Evolutionary conservation across 2,888 invertebrate species (phyloP), one percentile per base, ranked within the genome.

Genomic region (Acleris literana): DNA sequence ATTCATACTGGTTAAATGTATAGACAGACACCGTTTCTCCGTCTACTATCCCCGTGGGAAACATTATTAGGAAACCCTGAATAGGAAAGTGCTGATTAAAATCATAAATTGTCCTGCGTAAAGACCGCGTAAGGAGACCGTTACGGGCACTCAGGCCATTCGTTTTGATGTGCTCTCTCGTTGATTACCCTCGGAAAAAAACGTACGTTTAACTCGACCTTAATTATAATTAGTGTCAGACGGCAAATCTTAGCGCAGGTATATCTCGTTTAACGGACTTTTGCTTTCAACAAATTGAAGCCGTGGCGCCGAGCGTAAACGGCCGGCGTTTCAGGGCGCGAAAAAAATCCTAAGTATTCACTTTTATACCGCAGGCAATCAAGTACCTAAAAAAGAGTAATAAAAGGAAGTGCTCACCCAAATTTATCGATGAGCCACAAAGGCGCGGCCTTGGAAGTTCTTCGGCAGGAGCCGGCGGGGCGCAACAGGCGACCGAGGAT

Each of bases 371-470:
- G 17, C 43, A 18, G 4, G 29, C 39, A 16, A 46, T 33, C 33
- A 33, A 48, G 46, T 17, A 17, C 17, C 17, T 56, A 51, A 61
- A 68, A 69, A 60, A 64, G 64, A 63, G 58, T 59, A 71, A 81
- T 83, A 80, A 85, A 85, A 83, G 82, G 79, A 80, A 71, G 75
- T 82, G 84, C 90, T 87, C 74, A 88, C 89, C 76, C 68, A 75
- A 83, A 84, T 77, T 74, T 78, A 77, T 79, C 75, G 80, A 78
- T 71, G 78, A 73, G 72, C 72, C 73, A 75, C 73, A 73, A 76
- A 82, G 82, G 81, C 74, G 79, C 81, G 80, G 77, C 74, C 72
- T 78, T 71, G 69, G 53, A 71, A 73, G 63, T 75, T 70, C 51
- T 53, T 29, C 63, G 62, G n/a, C 69, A 68, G 73, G 72, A 77